Base-by-base conservation (phyloP, 92 coral and sea anemone genomes). In the Muricea muricata region DNA sequence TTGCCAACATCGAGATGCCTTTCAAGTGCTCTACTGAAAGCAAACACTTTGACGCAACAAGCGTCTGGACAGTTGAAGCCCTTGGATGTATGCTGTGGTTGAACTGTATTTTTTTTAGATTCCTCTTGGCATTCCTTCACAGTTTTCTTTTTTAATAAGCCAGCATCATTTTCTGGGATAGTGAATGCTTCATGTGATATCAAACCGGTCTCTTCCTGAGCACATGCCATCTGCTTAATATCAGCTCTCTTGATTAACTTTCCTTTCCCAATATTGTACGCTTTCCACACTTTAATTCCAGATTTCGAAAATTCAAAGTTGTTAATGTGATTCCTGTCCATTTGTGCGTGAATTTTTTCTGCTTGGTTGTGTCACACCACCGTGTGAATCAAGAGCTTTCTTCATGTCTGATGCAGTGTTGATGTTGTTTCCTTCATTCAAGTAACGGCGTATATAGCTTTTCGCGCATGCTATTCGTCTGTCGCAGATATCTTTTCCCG, bases 341-440 rank as follows among this genome's bases (percentile, higher is more conserved):
- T 48, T 48, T 48, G 56, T 48, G 13, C 18, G 12, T 48, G 13
- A 7, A 8, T 8, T 2, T 8, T 48, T 7, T 17, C 13, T 48
- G 18, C 20, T 48, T 48, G 20, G 56, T 7, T 8, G 18, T 48
- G 57, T 90, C 87, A 90, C 91, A 41, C 91, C 87, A 70, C 91
- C 89, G 66, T 90, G 74, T 20, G 91, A 87, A 47, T 87, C 93
- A 3, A 90, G 79, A 9, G 91, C 93, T 63, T 41, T 77, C 66
- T 87, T 90, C 91, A 90, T 90, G 63, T 86, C 93, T 11, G 66
- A 81, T 75, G 93, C 93, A 41, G 91, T 33, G 50, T 66, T 71
- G 56, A 90, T 86, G 63, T 90, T 77, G 34, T 79, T 87, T 10
- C 87, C 91, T 84, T 87, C 91, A 69, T 87, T 87, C 34, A n/a